Percentiles rank a stretch among this genome's conserved stretches.
Conservation (phyloP, 2,797 vertebrate genomes). For the Syndactyla subalaris region DNA sequence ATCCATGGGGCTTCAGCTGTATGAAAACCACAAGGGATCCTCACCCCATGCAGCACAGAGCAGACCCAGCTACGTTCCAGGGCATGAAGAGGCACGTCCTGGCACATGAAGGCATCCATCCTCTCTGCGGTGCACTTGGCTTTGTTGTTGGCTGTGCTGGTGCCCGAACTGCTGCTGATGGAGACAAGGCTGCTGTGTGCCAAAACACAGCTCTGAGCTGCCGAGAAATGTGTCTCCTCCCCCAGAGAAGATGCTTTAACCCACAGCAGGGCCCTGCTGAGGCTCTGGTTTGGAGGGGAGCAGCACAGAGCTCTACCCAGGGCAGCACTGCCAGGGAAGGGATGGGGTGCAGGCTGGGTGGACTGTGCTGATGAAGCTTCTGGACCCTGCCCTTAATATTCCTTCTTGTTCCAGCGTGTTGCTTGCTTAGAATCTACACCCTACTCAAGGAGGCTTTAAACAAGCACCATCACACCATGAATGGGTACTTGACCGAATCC, state of each 20-base stretch:
- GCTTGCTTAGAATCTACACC: constrained; percentile 32
- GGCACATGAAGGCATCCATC: neutral
- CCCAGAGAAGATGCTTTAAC: neutral
- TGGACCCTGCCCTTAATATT: neutral
- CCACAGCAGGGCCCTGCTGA: neutral
- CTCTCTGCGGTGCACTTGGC: neutral
- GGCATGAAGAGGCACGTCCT: neutral
- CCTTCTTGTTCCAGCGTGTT: constrained; percentile 21
- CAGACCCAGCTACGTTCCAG: neutral
- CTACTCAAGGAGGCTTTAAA: neutral
- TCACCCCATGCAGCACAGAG: neutral
- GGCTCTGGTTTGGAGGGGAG: neutral
- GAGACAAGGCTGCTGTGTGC: neutral
- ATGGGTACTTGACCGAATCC: constrained; percentile 73
- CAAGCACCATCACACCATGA: constrained; percentile 53
- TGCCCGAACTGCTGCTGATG: neutral
- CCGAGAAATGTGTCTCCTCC: neutral
- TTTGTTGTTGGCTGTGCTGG: neutral
- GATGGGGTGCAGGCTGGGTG: neutral
- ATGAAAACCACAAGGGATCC: neutral
- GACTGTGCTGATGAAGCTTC: neutral
- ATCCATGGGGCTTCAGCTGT: accelerated
- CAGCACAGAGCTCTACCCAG: neutral
- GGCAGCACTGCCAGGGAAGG: accelerated
- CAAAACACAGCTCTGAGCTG: neutral